Percentiles rank a stretch among this genome's conserved stretches.
phyloP scores from a whole-genome alignment of 2,113 vertebrate genomes.

The Protobothrops mucrosquamatus region DNA sequence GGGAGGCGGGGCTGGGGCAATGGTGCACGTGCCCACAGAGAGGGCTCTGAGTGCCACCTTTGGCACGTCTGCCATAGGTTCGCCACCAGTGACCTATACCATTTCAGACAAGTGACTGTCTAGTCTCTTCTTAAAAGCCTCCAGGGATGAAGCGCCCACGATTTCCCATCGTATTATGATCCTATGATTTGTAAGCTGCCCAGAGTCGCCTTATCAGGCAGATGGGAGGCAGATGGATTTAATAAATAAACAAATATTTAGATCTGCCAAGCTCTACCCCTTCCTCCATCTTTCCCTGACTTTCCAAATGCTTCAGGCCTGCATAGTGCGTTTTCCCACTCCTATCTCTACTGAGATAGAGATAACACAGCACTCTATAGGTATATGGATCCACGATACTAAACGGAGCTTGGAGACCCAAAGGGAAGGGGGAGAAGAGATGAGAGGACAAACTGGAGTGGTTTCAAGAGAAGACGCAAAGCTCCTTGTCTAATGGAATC shows the following conservation, averaged over 20 bases:
- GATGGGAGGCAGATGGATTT: not conserved
- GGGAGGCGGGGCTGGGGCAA: no score
- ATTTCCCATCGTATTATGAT: not conserved
- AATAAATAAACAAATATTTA: not conserved
- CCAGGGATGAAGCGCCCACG: no score
- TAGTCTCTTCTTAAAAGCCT: no score
- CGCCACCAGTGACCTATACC: no score
- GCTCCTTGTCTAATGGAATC: conserved; percentile 61
- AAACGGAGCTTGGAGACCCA: not conserved
- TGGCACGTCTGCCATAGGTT: no score
- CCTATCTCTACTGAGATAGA: not conserved
- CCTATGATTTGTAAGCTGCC: not conserved
- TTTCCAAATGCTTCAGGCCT: not conserved
- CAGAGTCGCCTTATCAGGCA: not conserved
- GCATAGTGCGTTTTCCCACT: not conserved
- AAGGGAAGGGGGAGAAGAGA: rapidly evolving
- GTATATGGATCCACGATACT: not conserved
- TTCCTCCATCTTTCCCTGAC: not conserved
- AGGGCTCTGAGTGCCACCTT: no score
- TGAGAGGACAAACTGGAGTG: not conserved
- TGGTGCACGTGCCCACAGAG: no score
- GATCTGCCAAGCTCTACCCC: not conserved
- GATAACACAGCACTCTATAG: not conserved
- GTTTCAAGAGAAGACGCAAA: conserved; percentile 21
- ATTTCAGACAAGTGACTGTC: no score